Evolutionary conservation across 2,888 invertebrate genomes (phyloP).

Genomic region (Metallyticus violacea): DNA sequence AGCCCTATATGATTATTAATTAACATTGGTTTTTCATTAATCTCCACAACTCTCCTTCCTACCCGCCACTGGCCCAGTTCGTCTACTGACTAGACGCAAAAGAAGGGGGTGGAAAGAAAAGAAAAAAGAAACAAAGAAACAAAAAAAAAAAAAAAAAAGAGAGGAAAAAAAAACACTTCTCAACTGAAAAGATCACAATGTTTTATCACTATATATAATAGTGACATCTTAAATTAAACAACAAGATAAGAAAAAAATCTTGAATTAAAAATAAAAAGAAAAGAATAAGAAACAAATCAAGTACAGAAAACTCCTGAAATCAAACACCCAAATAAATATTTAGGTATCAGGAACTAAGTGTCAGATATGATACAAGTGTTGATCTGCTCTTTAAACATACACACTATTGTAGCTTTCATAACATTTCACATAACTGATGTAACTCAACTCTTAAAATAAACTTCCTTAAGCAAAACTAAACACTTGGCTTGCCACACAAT

Average conservation of each 20-base stretch:
- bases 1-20: neutral
- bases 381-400: neutral
- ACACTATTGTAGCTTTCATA: neutral
- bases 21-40: neutral
- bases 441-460: neutral
- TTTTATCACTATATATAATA: neutral
- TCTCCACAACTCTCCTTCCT: neutral
- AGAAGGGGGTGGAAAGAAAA: neutral
- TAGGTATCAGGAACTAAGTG: neutral
- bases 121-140: neutral
- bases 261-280: neutral
- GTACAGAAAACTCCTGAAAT: neutral
- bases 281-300: no score
- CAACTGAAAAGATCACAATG: neutral
- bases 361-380: neutral
- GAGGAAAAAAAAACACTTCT: neutral
- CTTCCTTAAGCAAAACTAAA: neutral
- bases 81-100: constrained; percentile 13
- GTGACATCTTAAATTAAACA: neutral
- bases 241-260: neutral
- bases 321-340: neutral
- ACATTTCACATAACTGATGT: neutral
- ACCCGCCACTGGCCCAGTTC: neutral
- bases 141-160: neutral
- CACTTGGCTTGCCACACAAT: neutral